Base-by-base conservation (phyloP, 2,888 invertebrate genomes). In the Argynnis bischoffii region DNA sequence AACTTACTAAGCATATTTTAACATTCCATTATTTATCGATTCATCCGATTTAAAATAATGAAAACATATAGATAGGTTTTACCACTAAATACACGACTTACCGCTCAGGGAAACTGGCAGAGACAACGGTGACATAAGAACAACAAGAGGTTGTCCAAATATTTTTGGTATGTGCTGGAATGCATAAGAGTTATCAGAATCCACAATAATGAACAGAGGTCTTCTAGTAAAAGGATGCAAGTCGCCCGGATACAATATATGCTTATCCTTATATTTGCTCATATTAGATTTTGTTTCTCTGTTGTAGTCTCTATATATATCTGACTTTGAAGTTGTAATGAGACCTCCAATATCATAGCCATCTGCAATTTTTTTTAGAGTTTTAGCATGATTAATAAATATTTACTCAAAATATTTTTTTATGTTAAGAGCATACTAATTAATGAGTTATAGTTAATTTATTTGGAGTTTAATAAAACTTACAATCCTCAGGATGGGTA, bases 301-400 rank as follows among this genome's bases (percentile, higher is more conserved):
- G 50, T 70, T 70, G 16, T 74, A 66, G n/a, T 75, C 77, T 6
- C 81, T 74, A 70, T 95, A 94, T 63, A 94, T 94, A 80, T 98
- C 98, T 73, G 96, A 94, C 86, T 97, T 96, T 77, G 96, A 96
- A 82, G 97, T 97, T 35, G 98, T 98, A 69, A 96, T 95, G 53
- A 99, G 95, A 63, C 99, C 99, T 50, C 98, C 98, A 77, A 96
- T 92, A 86, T 98, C 98, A 90, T 98, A 98, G 67, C 97, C 98
- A 94, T 95, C 96, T 96, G 64, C 15, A 59, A 59, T 48, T 15
- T 41, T 41, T 41, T 41, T 41, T 11, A 0, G 11, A 35, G 35
- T 41, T 35, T 35, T 11, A 41, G 35, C 11, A 41, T 11, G 8
- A 8, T 41, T 0, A 41, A 3, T 41, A 41, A 0, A 41, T 11